These are phyloP conservation scores for Ifrita kowaldi DNA, from an alignment of 2,113 vertebrate genomes.

Conservation along the genomic window DNA sequence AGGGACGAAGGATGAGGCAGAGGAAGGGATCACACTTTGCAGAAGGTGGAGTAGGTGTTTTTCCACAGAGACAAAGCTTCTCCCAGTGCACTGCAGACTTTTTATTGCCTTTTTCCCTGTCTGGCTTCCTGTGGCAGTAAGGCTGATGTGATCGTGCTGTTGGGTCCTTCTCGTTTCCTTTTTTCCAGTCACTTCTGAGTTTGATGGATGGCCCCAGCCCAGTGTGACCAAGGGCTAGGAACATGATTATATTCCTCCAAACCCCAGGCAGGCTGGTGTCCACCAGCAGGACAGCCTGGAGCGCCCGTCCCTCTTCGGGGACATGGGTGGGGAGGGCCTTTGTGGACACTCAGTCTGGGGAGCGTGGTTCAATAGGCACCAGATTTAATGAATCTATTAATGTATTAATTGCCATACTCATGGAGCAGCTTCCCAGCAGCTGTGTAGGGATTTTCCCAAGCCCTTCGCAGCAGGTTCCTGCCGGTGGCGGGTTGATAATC, in stretches of 20 bases:
- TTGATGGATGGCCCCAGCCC: conserved; percentile 1
- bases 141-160: background rate
- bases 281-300: background rate
- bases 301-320: background rate
- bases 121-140: background rate
- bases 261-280: background rate
- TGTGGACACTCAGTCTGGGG: background rate
- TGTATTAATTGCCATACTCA: background rate
- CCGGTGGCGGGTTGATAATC: background rate
- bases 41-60: background rate
- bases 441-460: background rate
- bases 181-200: background rate
- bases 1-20: background rate
- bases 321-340: background rate
- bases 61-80: background rate
- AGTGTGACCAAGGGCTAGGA: background rate
- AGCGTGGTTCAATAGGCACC: background rate
- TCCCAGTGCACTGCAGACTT: background rate
- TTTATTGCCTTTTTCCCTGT: background rate
- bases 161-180: background rate
- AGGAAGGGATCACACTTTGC: background rate
- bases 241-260: background rate
- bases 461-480: background rate
- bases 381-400: background rate
- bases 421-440: background rate